Percentiles rank a stretch among this genome's conserved stretches.
phyloP scores from a whole-genome alignment of 2,797 vertebrate species.

The Moxostoma hubbsi region DNA sequence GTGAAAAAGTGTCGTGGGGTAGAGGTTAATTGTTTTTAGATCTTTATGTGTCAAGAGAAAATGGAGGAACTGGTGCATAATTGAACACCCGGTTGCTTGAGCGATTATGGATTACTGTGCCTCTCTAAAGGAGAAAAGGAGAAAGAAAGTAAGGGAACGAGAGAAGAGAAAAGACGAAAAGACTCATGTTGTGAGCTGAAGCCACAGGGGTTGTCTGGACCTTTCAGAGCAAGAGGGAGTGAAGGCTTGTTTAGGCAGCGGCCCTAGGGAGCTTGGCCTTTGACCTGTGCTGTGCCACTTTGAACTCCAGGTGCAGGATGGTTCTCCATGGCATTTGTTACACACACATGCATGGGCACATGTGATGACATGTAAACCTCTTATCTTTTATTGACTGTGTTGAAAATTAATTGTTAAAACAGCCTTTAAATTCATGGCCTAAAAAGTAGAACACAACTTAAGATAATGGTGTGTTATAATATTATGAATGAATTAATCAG shows the following conservation, averaged over 20 bases:
- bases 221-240: conserved; percentile 75
- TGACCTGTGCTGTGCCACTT: conserved; percentile 79
- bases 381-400: neutral
- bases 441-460: conserved; percentile 14
- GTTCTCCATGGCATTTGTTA: conserved; percentile 53
- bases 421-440: conserved; percentile 23
- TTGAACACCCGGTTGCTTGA: conserved; percentile 82
- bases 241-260: conserved; percentile 82
- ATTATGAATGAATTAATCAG: conserved; percentile 79
- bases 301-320: conserved; percentile 87
- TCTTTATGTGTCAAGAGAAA: conserved; percentile 77
- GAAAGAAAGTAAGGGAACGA: conserved; percentile 44
- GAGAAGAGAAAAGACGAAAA: conserved; percentile 71
- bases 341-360: too few relatives aligned
- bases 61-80: conserved; percentile 76
- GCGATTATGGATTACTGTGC: conserved; percentile 87
- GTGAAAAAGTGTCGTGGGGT: conserved; percentile 63
- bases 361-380: neutral
- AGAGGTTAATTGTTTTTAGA: conserved; percentile 88
- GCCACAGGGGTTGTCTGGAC: conserved; percentile 84
- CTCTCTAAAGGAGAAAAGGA: conserved; percentile 62
- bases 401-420: conserved; percentile 38
- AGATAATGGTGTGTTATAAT: conserved; percentile 63
- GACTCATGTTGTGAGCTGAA: conserved; percentile 79
- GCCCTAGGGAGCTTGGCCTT: conserved; percentile 81